phyloP scores from a whole-genome alignment of 2,113 vertebrate species.

The Progne subis region DNA sequence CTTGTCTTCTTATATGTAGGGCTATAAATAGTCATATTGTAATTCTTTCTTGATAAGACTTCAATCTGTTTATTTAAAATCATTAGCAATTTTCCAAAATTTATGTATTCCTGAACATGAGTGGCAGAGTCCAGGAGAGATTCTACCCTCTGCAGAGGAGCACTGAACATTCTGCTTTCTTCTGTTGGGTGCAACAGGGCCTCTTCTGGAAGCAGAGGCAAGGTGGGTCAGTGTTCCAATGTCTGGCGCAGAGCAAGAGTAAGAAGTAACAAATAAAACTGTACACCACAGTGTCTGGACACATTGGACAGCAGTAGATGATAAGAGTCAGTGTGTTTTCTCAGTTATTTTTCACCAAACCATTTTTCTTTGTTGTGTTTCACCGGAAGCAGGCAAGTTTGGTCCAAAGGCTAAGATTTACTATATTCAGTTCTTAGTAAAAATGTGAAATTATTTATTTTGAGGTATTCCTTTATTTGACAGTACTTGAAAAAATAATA shows the following conservation, averaged over 20 bases:
- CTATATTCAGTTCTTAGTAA: background rate
- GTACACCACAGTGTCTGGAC: background rate
- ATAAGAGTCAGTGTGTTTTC: constrained; percentile 5
- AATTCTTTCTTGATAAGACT: background rate
- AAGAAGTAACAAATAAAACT: background rate
- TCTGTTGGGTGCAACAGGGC: background rate
- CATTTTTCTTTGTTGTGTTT: constrained; percentile 1
- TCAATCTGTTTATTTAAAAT: background rate
- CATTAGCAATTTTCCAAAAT: background rate
- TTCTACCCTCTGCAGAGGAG: background rate
- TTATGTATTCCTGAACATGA: fast-evolving
- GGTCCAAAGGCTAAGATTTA: background rate
- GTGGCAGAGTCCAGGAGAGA: background rate
- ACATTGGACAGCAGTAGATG: background rate
- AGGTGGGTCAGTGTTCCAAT: background rate
- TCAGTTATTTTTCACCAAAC: constrained; percentile 26
- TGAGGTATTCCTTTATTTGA: background rate
- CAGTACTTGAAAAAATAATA: background rate
- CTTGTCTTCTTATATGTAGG: background rate
- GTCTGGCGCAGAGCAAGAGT: background rate
- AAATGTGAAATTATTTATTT: background rate
- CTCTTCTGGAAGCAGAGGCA: background rate
- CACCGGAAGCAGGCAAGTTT: background rate
- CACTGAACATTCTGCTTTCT: background rate
- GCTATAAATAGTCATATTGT: background rate